Base-by-base conservation (phyloP, 2,888 invertebrate species). In the Callyntrura sp. region DNA sequence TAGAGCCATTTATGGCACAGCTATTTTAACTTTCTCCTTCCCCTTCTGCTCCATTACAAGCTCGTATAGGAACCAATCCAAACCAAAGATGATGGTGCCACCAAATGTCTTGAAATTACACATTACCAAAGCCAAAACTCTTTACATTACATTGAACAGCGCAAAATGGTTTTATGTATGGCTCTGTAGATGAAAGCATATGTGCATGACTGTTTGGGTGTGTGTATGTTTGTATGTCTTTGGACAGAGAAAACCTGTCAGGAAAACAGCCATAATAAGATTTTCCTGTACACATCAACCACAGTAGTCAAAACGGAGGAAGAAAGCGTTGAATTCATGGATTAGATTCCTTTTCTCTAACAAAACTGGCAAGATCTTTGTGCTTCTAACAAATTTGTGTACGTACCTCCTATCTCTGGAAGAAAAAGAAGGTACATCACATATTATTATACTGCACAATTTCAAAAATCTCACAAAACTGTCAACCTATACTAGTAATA, bases 241-340 rank as follows among this genome's bases (percentile, higher is more conserved):
- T 20, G 28, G n/a, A 9, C 35, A 86, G 14, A 85, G 60, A 85
- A 79, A 79, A 65, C 86, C 62, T 79, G 86, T 86, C 86, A 86
- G 79, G 65, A 86, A 86, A 85, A 86, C 65, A 45, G 25, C 65
- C 79, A 86, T 86, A 86, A 86, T 86, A 78, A 86, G 86, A 86
- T 86, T 86, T 79, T 86, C 79, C 79, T 65, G 86, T 86, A 86
- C 86, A 86, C 79, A 86, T 86, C 86, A 86, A 86, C 86, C 78
- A 86, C 86, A 86, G 85, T 35, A 86, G 86, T 86, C 78, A 81
- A 81, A 87, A 68, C 70, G 28, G 25, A 70, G n/a, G 35, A n/a
- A 23, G 43, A 78, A 87, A 57, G 57, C 78, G 57, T 79, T 65
- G 62, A 62, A 79, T 86, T 78, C 79, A 79, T 79, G 86, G 65